Evolutionary conservation across 2,113 vertebrate species (phyloP), one percentile per base, ranked within the genome.

Genomic region (Ictalurus punctatus): DNA sequence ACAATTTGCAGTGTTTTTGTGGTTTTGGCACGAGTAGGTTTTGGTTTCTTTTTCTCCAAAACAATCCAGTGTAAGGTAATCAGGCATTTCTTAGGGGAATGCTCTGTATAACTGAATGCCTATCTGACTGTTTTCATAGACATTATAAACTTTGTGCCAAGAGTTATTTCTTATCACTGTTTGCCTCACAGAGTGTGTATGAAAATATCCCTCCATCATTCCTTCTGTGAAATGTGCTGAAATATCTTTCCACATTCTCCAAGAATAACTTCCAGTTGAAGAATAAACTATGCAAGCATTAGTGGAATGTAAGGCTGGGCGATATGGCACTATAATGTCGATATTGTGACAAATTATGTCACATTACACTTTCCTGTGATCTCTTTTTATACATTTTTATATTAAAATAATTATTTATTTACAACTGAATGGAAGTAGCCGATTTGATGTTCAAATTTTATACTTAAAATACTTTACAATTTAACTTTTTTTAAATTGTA

Each of bases 91-190:
- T 52, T 71, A 40, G 13, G 30, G 9, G 59, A 56, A 40, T 83
- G 52, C 37, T 61, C n/a, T 76, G 74, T 79, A 48, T 69, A 81
- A 25, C 48, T 7, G 78, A 23, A 56, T 27, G 52, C 19, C 56
- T 87, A 83, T 87, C 86, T 87, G 37, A 65, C 23, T 87, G n/a
- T 56, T 81, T 56, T 16, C 21, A 58, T 27, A 69, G 78, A 87
- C 61, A 71, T 23, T 71, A 23, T 82, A 58, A 83, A 71, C 44
- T 59, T 73, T 83, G 79, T 79, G 56, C 14, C 59, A 82, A 71
- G 23, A 59, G 52, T 83, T 83, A 21, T 56, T 82, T 82, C 63
- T 87, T 87, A 87, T 67, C 52, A 61, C 69, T 40, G 67, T 82
- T 83, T 74, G 16, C 80, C 54, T 61, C 52, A 3, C 6, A 44